Conservation (phyloP, 2,888 invertebrate genomes). For the Leptopilina myrica region DNA sequence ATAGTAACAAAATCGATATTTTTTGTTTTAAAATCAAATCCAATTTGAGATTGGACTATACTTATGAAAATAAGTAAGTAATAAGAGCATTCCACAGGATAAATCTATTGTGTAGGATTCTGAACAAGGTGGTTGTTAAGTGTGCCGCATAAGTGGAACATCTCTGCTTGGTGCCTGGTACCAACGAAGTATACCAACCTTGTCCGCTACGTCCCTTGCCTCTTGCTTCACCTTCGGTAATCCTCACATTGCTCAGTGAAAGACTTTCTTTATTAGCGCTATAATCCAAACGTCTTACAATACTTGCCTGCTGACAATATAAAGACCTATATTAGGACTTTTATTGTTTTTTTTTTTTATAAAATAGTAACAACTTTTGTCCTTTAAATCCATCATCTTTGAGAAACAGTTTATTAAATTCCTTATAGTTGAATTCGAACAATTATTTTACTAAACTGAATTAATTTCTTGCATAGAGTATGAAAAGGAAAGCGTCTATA, state of each 20-base stretch:
- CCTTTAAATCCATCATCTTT: too few species aligned
- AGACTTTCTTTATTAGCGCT: slow-evolving; percentile 74
- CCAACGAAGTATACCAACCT: slow-evolving; percentile 74
- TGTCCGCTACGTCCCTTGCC: slow-evolving; percentile 67
- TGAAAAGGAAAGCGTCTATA: too few species aligned
- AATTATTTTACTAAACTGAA: too few species aligned
- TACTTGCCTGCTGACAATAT: slow-evolving; percentile 54
- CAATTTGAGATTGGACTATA: too few species aligned
- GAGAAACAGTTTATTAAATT: too few species aligned
- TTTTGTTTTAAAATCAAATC: too few species aligned
- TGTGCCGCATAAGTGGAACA: slow-evolving; percentile 76
- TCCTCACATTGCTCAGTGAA: slow-evolving; percentile 68
- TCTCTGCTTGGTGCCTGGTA: slow-evolving; percentile 71
- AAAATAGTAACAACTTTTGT: not conserved
- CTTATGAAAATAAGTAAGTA: slow-evolving; percentile 42
- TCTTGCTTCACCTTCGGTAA: slow-evolving; percentile 50
- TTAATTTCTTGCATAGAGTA: too few species aligned
- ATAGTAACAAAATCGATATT: too few species aligned
- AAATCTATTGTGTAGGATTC: slow-evolving; percentile 60
- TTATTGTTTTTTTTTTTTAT: slow-evolving; percentile 2
- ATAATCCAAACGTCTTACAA: slow-evolving; percentile 57
- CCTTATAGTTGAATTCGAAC: too few species aligned
- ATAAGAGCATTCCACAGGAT: slow-evolving; percentile 53
- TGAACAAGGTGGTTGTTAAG: slow-evolving; percentile 66
- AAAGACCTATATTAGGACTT: slow-evolving; percentile 53